Evolutionary conservation across 2,797 vertebrate species (phyloP).

Genomic region (Nyctibius grandis): DNA sequence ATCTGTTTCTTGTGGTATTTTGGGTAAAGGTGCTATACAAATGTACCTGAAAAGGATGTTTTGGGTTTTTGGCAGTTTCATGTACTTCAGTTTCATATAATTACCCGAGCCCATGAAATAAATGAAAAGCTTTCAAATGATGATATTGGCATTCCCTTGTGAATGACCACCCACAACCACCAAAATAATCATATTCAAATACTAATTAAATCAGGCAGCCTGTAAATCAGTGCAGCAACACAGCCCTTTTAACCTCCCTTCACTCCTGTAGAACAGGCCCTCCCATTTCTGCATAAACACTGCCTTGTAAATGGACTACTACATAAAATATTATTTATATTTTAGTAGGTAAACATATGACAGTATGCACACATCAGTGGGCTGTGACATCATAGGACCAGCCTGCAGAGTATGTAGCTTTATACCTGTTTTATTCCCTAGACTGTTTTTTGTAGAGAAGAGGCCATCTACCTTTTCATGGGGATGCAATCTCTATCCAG

Average conservation of each 20-base stretch:
- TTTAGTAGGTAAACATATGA: constrained; percentile 64
- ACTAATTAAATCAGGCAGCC: constrained; percentile 34
- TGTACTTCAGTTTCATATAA: background rate
- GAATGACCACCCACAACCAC: constrained; percentile 40
- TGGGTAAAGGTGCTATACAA: background rate
- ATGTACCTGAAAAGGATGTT: background rate
- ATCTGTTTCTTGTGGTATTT: background rate
- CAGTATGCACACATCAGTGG: constrained; percentile 47
- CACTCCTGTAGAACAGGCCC: background rate
- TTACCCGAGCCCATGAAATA: background rate
- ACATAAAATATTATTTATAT: constrained; percentile 58
- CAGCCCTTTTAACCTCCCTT: background rate
- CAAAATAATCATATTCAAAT: constrained; percentile 33
- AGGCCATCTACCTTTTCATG: background rate
- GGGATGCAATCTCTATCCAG: background rate
- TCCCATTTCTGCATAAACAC: constrained; percentile 13
- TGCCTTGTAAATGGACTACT: constrained; percentile 4
- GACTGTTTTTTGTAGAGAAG: background rate
- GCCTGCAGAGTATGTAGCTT: background rate
- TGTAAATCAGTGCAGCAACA: constrained; percentile 39
- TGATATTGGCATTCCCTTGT: background rate
- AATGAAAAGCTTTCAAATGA: background rate
- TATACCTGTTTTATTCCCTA: constrained; percentile 2
- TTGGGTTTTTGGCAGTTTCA: background rate
- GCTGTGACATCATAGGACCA: constrained; percentile 39